Conservation (phyloP, 2,888 invertebrate genomes). For the Bombyx huttoni region DNA sequence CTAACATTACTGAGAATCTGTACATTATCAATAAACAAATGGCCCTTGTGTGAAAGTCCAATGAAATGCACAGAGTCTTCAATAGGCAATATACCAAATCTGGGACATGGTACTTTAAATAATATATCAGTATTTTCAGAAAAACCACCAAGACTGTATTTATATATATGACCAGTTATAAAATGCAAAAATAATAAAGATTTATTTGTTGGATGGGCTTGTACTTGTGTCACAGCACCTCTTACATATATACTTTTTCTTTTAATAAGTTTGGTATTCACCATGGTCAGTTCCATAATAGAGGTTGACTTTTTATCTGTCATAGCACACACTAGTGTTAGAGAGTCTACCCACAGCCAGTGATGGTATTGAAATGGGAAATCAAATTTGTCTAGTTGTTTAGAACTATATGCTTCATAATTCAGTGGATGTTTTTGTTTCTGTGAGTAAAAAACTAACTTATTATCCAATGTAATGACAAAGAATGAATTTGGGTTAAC, state of each 20-base stretch:
- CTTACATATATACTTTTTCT: constrained; percentile 26
- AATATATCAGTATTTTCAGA: constrained; percentile 34
- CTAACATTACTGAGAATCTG: constrained; percentile 77
- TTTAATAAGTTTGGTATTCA: constrained; percentile 19
- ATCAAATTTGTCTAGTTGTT: constrained; percentile 23
- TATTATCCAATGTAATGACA: constrained; percentile 37
- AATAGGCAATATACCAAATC: constrained; percentile 50
- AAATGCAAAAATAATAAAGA: constrained; percentile 33
- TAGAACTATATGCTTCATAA: constrained; percentile 29
- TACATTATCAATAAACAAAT: constrained; percentile 67
- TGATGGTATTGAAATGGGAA: constrained; percentile 61
- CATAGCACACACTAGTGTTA: constrained; percentile 48
- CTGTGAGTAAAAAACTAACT: constrained; percentile 46
- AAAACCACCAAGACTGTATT: constrained; percentile 29
- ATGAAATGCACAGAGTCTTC: constrained; percentile 51
- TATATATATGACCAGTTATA: constrained; percentile 42
- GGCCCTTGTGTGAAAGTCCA: constrained; percentile 65
- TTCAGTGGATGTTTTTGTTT: constrained; percentile 39
- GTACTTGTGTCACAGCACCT: constrained; percentile 32
- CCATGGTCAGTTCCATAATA: constrained; percentile 35
- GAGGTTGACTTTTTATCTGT: constrained; percentile 25
- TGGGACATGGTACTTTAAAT: constrained; percentile 51
- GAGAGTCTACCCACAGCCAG: constrained; percentile 68
- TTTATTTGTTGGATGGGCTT: constrained; percentile 32
- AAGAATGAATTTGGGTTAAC: constrained; percentile 54